These are phyloP conservation scores for Anhinga anhinga DNA, from an alignment of 2,113 vertebrate genomes.

Conservation along the genomic window DNA sequence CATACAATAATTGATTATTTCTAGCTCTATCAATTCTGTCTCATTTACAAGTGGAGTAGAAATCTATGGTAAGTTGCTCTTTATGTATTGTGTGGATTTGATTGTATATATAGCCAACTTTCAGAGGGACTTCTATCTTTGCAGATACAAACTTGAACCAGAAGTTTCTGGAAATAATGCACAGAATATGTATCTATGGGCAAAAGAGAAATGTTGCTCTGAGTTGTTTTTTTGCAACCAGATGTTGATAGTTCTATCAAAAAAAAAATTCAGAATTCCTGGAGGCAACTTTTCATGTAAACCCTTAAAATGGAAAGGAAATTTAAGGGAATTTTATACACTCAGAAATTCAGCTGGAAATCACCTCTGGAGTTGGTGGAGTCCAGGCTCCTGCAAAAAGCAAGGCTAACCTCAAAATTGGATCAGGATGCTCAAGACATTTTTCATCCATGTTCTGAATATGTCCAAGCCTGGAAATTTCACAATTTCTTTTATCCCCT, in stretches of 20 bases:
- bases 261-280: background rate
- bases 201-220: background rate
- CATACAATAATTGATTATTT: background rate
- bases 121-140: background rate
- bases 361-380: background rate
- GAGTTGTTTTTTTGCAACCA: background rate
- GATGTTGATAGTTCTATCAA: background rate
- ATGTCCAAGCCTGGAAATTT: background rate
- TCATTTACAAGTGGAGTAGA: background rate
- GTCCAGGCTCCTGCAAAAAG: background rate
- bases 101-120: background rate
- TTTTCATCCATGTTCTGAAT: background rate
- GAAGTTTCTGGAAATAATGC: background rate
- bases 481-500: rapidly evolving
- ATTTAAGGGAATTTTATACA: background rate
- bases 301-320: background rate
- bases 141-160: background rate
- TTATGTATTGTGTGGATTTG: background rate
- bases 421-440: background rate
- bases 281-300: background rate
- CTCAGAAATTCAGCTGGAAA: background rate
- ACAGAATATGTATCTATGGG: background rate
- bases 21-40: background rate
- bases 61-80: background rate
- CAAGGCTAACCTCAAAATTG: background rate